A percentile compares a stretch with the other conserved stretches of the same genome.
These are phyloP conservation scores for Ataeniobius toweri DNA, from an alignment of 2,797 vertebrate species.

Conservation along the genomic window DNA sequence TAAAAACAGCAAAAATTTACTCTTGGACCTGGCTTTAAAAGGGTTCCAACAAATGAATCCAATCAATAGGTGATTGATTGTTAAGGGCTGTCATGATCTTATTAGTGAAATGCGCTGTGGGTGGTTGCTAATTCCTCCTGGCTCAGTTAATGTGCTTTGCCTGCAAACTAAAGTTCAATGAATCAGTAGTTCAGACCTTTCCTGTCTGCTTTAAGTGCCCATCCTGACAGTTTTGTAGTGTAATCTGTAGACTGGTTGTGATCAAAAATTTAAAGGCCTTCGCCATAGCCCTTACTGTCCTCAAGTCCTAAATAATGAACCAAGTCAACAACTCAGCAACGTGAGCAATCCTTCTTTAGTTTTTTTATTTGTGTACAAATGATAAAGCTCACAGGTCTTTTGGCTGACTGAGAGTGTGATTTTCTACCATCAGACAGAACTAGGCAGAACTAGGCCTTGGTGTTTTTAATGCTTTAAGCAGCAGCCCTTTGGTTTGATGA, in stretches of 20 bases:
- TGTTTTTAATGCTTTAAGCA: constrained; percentile 31
- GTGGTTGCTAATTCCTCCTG: constrained; percentile 59
- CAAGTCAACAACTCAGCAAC: constrained; percentile 15
- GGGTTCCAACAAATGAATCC: constrained; percentile 61
- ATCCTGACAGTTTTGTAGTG: constrained; percentile 28
- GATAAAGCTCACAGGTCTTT: not conserved
- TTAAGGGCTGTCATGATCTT: constrained; percentile 68
- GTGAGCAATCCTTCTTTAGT: constrained; percentile 7
- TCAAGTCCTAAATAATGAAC: constrained; percentile 37
- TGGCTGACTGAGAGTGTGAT: not conserved
- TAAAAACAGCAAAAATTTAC: constrained; percentile 17
- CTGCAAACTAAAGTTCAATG: constrained; percentile 59
- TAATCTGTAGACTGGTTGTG: constrained; percentile 8
- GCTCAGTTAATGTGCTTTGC: constrained; percentile 61
- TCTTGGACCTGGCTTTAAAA: constrained; percentile 48
- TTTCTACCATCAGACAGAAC: constrained; percentile 18
- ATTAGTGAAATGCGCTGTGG: constrained; percentile 69
- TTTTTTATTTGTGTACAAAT: constrained; percentile 8
- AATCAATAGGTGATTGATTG: constrained; percentile 70
- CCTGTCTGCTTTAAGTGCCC: constrained; percentile 21
- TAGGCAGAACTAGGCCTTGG: constrained; percentile 3
- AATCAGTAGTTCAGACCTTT: constrained; percentile 33
- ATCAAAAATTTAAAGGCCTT: constrained; percentile 15
- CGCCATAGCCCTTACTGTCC: constrained; percentile 8
- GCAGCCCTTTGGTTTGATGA: constrained; percentile 16